These are phyloP conservation scores for Luffia ferchaultella DNA, from an alignment of 2,888 invertebrate species.

Conservation along the genomic window DNA sequence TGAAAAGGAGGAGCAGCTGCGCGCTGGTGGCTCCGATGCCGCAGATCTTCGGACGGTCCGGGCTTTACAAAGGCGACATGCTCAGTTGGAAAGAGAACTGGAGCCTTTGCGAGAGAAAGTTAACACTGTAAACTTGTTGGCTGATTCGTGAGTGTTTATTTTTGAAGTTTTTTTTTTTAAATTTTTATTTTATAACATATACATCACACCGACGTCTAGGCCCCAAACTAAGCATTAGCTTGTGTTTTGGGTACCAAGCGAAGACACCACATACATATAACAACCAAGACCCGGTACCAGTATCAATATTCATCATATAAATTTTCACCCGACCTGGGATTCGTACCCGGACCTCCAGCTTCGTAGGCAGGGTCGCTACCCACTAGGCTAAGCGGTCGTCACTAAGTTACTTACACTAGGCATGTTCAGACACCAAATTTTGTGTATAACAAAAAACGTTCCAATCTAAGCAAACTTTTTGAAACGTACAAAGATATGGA, in stretches of 20 bases:
- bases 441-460: neutral
- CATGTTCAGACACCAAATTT: no score
- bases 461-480: neutral
- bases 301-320: no score
- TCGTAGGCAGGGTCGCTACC: no score
- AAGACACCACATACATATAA: no score
- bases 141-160: constrained; percentile 72
- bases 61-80: constrained; percentile 90
- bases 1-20: constrained; percentile 92
- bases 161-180: neutral
- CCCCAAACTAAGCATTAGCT: no score
- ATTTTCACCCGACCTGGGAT: no score
- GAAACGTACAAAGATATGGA: neutral
- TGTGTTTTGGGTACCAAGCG: no score
- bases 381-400: no score
- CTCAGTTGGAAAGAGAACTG: constrained; percentile 92
- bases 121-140: constrained; percentile 84
- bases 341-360: no score
- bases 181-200: neutral
- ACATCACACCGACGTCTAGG: no score
- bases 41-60: constrained; percentile 91
- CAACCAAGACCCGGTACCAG: no score
- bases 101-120: constrained; percentile 96
- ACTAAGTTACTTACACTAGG: no score
- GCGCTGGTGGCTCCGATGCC: constrained; percentile 77